Base-by-base conservation (phyloP, 2,113 vertebrate genomes). In the Tenrec ecaudatus region DNA sequence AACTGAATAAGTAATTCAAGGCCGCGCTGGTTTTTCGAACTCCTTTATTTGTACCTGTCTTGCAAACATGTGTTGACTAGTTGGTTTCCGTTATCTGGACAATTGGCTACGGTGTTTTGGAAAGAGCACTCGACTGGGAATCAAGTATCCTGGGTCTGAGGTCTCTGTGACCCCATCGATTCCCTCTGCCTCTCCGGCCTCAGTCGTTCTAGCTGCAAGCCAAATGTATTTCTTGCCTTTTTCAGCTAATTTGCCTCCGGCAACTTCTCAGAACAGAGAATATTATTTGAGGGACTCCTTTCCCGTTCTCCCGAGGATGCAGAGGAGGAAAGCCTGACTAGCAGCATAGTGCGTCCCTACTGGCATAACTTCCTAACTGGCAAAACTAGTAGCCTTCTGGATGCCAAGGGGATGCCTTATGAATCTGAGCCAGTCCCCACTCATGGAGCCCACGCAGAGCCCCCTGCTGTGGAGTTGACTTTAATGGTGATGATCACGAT, bases 1-100 rank as follows among this genome's bases (percentile, higher is more conserved):
- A 96, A 97, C 96, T 96, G 96, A 93, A 90, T 93, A 97, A 95
- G 96, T 96, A 97, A 96, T 96, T 96, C 90, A 96, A 94, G 96
- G 96, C 96, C 95, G 96, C 96, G 95, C 53, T 83, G 82, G 75
- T 68, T 94, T 96, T 92, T 69, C 88, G 76, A 87, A 88, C 92
- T 91, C 85, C 85, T 96, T 95, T 92, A 89, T 92, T 96, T 94
- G 90, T 92, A 89, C 94, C 94, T 93, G 80, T 43, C 95, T 92
- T 95, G 88, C 92, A 96, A 93, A 92, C 93, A 91, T 90, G 80
- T 96, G 95, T 96, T 93, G 90, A 94, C 85, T 92, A 81, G 83
- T 23, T 95, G 93, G 80, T 95, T 96, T 93, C 60, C 71, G 86
- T 93, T 96, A 68, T 79, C 76, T 64, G 88, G 93, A 90, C 88